These are phyloP conservation scores for Bombus ignitus DNA, from an alignment of 1,140 invertebrate species.

Conservation along the genomic window DNA sequence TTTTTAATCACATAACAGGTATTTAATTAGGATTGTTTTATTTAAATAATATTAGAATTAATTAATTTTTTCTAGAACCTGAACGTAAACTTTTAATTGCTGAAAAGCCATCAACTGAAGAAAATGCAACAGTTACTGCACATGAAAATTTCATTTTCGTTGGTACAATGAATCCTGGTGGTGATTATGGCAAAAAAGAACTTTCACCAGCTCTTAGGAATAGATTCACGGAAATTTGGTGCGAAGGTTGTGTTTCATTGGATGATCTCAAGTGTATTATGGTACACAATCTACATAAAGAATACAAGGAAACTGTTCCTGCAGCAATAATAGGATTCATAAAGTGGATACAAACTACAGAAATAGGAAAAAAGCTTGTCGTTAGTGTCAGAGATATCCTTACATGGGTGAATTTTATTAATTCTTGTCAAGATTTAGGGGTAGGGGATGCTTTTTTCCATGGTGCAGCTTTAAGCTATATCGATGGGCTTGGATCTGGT, in stretches of 20 bases:
- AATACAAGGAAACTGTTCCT: slow-evolving; percentile 85
- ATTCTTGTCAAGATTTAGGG: slow-evolving; percentile 82
- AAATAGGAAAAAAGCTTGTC: slow-evolving; percentile 90
- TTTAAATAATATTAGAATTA: background rate
- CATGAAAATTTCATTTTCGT: slow-evolving; percentile 93
- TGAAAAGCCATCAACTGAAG: slow-evolving; percentile 87
- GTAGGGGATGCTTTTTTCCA: slow-evolving; percentile 90
- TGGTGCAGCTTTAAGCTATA: slow-evolving; percentile 94
- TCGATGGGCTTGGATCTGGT: slow-evolving; percentile 94
- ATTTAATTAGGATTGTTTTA: background rate
- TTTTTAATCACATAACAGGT: background rate
- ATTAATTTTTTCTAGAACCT: slow-evolving; percentile 86
- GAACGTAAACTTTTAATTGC: slow-evolving; percentile 95
- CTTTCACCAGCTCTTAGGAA: slow-evolving; percentile 98
- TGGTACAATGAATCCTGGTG: slow-evolving; percentile 99
- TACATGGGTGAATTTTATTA: slow-evolving; percentile 96
- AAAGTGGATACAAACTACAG: slow-evolving; percentile 88
- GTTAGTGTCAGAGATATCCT: slow-evolving; percentile 96
- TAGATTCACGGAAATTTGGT: slow-evolving; percentile 99
- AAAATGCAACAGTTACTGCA: slow-evolving; percentile 86
- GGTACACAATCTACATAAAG: slow-evolving; percentile 88
- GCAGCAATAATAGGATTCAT: slow-evolving; percentile 90
- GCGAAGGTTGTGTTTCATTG: slow-evolving; percentile 87
- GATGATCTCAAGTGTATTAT: slow-evolving; percentile 90
- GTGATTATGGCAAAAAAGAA: slow-evolving; percentile 99